Evolutionary conservation across 2,888 invertebrate genomes (phyloP).

Genomic region (Parelbella ahira): DNA sequence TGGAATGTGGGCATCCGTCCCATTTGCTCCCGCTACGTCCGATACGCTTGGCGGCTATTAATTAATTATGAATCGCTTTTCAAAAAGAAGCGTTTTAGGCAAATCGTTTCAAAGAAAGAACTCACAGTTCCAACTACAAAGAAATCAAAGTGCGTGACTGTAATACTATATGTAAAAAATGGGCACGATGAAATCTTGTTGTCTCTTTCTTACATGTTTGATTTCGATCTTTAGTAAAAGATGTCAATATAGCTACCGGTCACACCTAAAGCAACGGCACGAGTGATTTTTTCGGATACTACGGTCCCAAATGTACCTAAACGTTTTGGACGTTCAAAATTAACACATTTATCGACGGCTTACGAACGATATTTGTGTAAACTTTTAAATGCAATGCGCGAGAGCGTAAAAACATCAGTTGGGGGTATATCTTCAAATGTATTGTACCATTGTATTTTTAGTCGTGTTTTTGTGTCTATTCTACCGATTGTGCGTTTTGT

Average conservation of each 20-base stretch:
- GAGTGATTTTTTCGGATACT: too few species aligned
- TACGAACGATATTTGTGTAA: constrained; percentile 12
- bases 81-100: too few species aligned
- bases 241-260: constrained; percentile 1
- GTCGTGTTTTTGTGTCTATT: constrained; percentile 22
- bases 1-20: constrained; percentile 71
- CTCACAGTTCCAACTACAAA: too few species aligned
- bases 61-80: constrained; percentile 46
- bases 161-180: too few species aligned
- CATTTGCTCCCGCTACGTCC: constrained; percentile 54
- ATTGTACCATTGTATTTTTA: constrained; percentile 21
- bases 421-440: constrained; percentile 20
- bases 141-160: constrained; percentile 5
- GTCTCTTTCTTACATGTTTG: background rate
- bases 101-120: too few species aligned
- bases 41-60: constrained; percentile 58
- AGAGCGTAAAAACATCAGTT: constrained; percentile 14
- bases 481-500: constrained; percentile 23
- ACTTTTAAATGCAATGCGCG: constrained; percentile 4
- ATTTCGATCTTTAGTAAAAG: background rate
- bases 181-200: too few species aligned
- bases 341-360: background rate
- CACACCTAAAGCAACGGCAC: too few species aligned
- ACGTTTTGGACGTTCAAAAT: too few species aligned
- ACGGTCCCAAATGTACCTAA: too few species aligned